Base-by-base conservation (phyloP, 2,113 vertebrate genomes). In the Tetraodon nigroviridis region DNA sequence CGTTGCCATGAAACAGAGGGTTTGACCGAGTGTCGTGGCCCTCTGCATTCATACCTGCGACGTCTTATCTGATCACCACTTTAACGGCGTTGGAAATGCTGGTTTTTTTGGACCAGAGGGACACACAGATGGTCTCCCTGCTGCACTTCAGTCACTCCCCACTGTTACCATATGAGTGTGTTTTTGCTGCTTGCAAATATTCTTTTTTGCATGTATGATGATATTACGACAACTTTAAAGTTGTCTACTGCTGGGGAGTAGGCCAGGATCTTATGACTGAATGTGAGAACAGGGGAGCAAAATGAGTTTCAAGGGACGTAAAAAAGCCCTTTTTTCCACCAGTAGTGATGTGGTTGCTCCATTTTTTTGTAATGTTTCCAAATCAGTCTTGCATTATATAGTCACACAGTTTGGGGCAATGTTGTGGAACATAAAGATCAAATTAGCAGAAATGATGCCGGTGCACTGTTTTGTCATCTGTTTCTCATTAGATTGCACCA, bases 91-190 rank as follows among this genome's bases (percentile, higher is more conserved):
- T 46, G 46, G 57, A 37, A 71, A 13, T 48, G 27, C 56, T 69
- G 58, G 69, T 53, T 73, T 83, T 53, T 73, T 83, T 83, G 81
- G 80, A 84, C 51, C 40, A 48, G 60, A 76, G 55, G 53, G 58
- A 67, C 48, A 55, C 83, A 85, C 89, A 91, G 89, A 91, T 90
- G 89, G 90, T 78, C 62, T 84, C 87, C 50, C 84, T 67, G 75
- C 83, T 83, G 87, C 80, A 83, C 70, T 37, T 69, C 58, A 57
- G 57, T 55, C 55, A 61, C 73, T 55, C 71, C 81, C 75, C 54
- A 71, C 71, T 66, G 62, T 71, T 52, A 60, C n/a, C 54, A 8
- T 61, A 32, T 60, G 45, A 61, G 56, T 63, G 20, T 73, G 58
- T 69, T 37, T 64, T 21, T 71, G 60, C 63, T 49, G 55, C 52